These are phyloP conservation scores for Busseola fusca DNA, from an alignment of 2,888 invertebrate genomes.

Conservation along the genomic window DNA sequence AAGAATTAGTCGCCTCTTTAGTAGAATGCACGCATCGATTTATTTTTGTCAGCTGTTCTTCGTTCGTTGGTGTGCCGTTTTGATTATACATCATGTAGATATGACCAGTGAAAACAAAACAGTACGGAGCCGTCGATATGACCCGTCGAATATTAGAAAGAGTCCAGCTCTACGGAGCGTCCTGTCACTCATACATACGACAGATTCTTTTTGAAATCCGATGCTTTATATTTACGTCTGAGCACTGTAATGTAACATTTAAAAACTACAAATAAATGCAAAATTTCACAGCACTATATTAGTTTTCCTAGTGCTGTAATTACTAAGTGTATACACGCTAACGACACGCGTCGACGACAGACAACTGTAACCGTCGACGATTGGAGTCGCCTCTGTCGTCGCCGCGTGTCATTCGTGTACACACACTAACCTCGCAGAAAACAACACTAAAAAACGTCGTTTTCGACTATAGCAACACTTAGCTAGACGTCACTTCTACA, in stretches of 20 bases:
- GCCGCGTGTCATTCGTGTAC: too few species aligned
- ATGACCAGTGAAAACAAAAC: conserved; percentile 62
- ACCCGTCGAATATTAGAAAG: neutral
- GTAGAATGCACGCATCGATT: conserved; percentile 88
- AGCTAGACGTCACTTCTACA: conserved; percentile 72
- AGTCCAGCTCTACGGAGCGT: neutral
- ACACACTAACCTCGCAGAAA: neutral
- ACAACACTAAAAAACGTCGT: neutral
- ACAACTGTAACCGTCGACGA: too few species aligned
- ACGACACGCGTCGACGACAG: too few species aligned
- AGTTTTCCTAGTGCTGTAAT: conserved; percentile 11
- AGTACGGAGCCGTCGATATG: neutral
- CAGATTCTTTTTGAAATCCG: neutral
- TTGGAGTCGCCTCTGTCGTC: too few species aligned
- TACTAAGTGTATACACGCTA: neutral
- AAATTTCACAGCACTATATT: conserved; percentile 4
- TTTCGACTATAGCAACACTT: neutral
- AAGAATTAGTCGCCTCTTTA: conserved; percentile 81
- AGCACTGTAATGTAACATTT: neutral
- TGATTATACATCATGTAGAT: conserved; percentile 66
- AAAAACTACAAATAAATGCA: neutral
- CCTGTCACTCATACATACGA: neutral
- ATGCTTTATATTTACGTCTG: neutral
- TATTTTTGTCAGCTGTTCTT: conserved; percentile 82
- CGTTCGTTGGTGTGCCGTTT: conserved; percentile 73